Base-by-base conservation (phyloP, 1,140 invertebrate species). In the Acyrthosiphon pisum region DNA sequence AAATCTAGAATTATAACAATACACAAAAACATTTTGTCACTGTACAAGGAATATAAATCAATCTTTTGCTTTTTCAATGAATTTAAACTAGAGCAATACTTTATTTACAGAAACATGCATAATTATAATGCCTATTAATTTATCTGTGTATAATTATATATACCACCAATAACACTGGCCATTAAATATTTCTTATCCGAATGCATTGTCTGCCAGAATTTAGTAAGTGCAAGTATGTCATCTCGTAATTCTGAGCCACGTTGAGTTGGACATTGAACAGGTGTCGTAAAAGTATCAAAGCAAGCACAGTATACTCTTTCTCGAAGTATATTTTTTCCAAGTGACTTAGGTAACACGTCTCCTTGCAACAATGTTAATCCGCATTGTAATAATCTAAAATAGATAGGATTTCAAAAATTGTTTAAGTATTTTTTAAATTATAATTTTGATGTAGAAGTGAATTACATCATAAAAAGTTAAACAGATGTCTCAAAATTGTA, bases 131-230 rank as follows among this genome's bases (percentile, higher is more conserved):
- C 26, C 22, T 60, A 68, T 30, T 60, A 68, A 14, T 68, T 30
- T 68, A 68, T 68, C 4, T 68, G 9, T 68, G n/a, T 30, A 9
- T 76, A 18, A 30, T 30, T 30, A 9, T 76, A 18, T 9, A 53
- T 94, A 96, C 96, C 96, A 83, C 96, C 96, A 48, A 97, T 97
- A 94, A 97, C 96, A 94, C 96, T 97, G 41, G 97, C 97, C 95
- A 98, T 97, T 93, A 99, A 96, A 95, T 99, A 99, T 95, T 99
- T 99, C 95, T 99, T 99, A 95, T 99, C 99, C 14, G 98, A 98
- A 95, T 99, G 98, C 96, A 99, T 97, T 23, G 97, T 97, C 95
- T 99, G 98, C 98, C 99, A 99, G 95, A 99, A 99, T 94, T 97
- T 97, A 44, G 99, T 97, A n/a, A 99, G 95, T 6, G 97, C 97